A percentile compares a stretch with the other conserved stretches of the same genome.
phyloP scores from a whole-genome alignment of 2,888 invertebrate genomes.

The Anorthoa munda region DNA sequence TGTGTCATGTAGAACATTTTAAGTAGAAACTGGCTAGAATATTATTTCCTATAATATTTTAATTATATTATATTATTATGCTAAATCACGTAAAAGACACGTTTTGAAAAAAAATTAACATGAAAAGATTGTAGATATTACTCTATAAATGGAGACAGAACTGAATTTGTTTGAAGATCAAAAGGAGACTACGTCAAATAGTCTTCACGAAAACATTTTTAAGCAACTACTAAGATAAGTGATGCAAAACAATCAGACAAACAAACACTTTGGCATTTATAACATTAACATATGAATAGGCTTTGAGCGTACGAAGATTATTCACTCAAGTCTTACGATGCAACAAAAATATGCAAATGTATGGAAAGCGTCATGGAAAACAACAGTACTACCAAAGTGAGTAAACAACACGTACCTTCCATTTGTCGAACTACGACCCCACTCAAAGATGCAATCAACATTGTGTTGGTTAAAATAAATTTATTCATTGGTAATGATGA shows the following conservation, averaged over 20 bases:
- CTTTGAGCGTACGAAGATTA: constrained; percentile 45
- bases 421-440: constrained; percentile 21
- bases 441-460: constrained; percentile 25
- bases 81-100: neutral
- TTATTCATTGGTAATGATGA: neutral
- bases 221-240: neutral
- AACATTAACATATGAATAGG: constrained; percentile 56
- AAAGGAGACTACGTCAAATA: neutral
- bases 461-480: neutral
- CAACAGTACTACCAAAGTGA: constrained; percentile 16
- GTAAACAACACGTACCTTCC: constrained; percentile 32
- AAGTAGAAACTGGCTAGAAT: constrained; percentile 22
- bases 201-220: neutral
- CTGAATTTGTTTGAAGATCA: neutral
- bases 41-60: neutral
- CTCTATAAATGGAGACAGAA: neutral
- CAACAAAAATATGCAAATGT: constrained; percentile 59
- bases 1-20: constrained; percentile 34
- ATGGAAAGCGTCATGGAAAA: constrained; percentile 40
- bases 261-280: constrained; percentile 36
- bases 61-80: no score
- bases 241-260: constrained; percentile 18
- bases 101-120: neutral
- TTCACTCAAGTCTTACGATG: constrained; percentile 43
- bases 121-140: neutral